Evolutionary conservation across 2,888 invertebrate genomes (phyloP), one percentile per base, ranked within the genome.

Genomic region (Pachymerium ferrugineum): DNA sequence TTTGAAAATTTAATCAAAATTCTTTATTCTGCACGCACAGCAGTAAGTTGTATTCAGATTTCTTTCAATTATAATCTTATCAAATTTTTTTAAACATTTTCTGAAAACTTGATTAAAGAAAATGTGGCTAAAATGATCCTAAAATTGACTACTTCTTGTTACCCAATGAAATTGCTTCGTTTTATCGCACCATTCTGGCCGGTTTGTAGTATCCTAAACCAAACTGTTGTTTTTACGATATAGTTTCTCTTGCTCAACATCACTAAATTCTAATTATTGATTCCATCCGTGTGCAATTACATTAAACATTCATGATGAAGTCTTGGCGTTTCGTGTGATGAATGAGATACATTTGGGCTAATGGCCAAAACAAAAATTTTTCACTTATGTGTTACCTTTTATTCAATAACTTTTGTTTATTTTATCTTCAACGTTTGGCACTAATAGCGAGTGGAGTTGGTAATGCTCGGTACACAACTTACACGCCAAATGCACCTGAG

Each of bases 401-500:
- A 10, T 19, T 22, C 19, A 8, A 19, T 47, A 54, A 54, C 19
- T 54, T n/a, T 54, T 54, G 47, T 54, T 54, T 54, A 54, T 54
- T 54, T 10, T 54, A 54, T n/a, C 47, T 54, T 54, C 47, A 54
- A 54, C n/a, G 19, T 54, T 54, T 54, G 47, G 47, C 47, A 54
- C 47, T 54, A 54, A 54, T 54, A 54, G 47, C 47, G 16, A 54
- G 47, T 19, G n/a, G 47, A 54, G 47, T 54, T 54, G 47, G 47
- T 6, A 19, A 4, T 10, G 47, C 47, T 54, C 16, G 47, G 47
- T 54, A 54, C 47, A 54, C 47, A 54, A 54, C 47, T 54, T 54
- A 54, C 47, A 54, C 47, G 47, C 47, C 47, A 54, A 54, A 54
- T 54, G 47, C 47, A 54, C 47, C 47, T 54, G 47, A 54, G 47